phyloP scores from a whole-genome alignment of 2,888 invertebrate species.

The Cylloceria caligata region DNA sequence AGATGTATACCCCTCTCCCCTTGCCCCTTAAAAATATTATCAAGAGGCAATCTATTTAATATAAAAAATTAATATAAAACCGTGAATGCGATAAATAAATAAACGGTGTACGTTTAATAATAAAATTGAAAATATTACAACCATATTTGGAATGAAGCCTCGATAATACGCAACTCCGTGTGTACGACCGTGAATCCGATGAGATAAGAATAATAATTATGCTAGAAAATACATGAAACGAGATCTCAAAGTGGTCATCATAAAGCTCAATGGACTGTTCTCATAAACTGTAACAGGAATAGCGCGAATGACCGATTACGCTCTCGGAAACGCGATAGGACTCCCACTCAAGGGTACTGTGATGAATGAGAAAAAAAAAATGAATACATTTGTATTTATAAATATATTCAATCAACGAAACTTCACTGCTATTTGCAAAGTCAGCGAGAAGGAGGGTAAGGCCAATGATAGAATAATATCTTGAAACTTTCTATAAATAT shows the following conservation, averaged over 20 bases:
- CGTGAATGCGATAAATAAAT: too few relatives aligned
- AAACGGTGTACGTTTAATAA: too few relatives aligned
- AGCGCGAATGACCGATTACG: slow-evolving; percentile 37
- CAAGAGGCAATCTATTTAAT: too few relatives aligned
- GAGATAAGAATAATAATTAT: not conserved
- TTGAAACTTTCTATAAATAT: slow-evolving; percentile 33
- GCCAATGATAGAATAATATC: slow-evolving; percentile 9
- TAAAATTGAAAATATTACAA: too few relatives aligned
- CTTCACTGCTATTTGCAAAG: not conserved
- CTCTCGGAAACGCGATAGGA: slow-evolving; percentile 60
- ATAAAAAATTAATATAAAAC: too few relatives aligned
- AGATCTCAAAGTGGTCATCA: slow-evolving; percentile 6
- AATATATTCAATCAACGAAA: slow-evolving; percentile 24
- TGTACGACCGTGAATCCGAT: too few relatives aligned
- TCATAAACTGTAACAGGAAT: slow-evolving; percentile 11
- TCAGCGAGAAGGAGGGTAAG: slow-evolving; percentile 22
- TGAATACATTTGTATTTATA: slow-evolving; percentile 11
- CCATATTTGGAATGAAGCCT: too few relatives aligned
- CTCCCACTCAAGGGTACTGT: slow-evolving; percentile 19
- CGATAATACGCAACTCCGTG: too few relatives aligned
- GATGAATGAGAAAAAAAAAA: slow-evolving; percentile 31
- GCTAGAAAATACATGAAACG: not conserved
- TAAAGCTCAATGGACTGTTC: slow-evolving; percentile 54
- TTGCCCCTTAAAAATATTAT: too few relatives aligned
- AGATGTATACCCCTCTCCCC: too few relatives aligned